Evolutionary conservation across 2,888 invertebrate genomes (phyloP).

Genomic region (Stegana nigrithorax): DNA sequence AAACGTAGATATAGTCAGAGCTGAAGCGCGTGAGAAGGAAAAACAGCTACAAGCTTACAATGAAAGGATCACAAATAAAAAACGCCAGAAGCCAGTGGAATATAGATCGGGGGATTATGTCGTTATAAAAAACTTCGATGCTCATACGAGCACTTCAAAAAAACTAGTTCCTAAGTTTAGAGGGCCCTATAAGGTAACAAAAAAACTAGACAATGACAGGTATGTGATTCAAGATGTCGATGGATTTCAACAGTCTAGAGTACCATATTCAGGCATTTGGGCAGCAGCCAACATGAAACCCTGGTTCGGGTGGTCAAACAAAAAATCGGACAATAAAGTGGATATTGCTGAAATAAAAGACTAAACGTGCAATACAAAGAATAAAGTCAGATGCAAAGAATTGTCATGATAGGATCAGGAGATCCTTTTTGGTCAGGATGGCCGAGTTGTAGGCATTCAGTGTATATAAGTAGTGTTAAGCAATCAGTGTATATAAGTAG

Average conservation of each 20-base stretch:
- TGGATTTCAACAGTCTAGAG: neutral
- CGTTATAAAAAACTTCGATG: neutral
- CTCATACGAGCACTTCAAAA: neutral
- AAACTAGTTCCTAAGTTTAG: neutral
- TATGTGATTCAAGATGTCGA: neutral
- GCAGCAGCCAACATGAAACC: neutral
- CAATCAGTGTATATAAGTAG: neutral
- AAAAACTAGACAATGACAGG: neutral
- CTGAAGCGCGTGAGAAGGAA: neutral
- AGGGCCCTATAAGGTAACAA: neutral
- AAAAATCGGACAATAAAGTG: neutral
- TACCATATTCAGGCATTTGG: constrained; percentile 11
- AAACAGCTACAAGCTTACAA: neutral
- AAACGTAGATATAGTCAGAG: neutral
- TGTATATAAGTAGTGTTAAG: neutral
- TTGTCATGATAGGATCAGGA: neutral
- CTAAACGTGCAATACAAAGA: too few species aligned
- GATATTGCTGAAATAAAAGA: too few species aligned
- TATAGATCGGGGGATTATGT: neutral
- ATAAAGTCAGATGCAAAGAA: too few species aligned
- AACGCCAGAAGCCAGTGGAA: neutral
- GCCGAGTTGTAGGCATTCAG: constrained; percentile 10
- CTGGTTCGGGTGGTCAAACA: neutral
- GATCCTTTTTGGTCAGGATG: constrained; percentile 6
- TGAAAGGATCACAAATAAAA: neutral